phyloP scores from a whole-genome alignment of 2,888 invertebrate genomes.

The Drosophila limbata region DNA sequence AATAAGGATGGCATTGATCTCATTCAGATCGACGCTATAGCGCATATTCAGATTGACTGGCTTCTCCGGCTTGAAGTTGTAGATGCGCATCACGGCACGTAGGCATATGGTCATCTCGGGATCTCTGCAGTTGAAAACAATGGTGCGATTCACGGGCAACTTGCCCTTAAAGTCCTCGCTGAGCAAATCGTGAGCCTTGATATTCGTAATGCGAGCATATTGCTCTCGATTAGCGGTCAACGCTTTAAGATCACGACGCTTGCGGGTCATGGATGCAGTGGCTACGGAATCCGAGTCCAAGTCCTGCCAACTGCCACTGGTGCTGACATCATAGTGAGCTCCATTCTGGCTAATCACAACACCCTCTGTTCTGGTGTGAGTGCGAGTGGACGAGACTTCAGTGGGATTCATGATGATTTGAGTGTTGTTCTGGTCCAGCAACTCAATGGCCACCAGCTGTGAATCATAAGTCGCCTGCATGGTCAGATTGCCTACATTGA shows the following conservation, averaged over 20 bases:
- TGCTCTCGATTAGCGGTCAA: slow-evolving; percentile 79
- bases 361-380: slow-evolving; percentile 18
- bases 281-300: slow-evolving; percentile 64
- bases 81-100: slow-evolving; percentile 82
- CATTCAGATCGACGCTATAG: slow-evolving; percentile 83
- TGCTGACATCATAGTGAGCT: slow-evolving; percentile 60
- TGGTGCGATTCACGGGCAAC: slow-evolving; percentile 84
- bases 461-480: slow-evolving; percentile 83
- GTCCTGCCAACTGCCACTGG: slow-evolving; percentile 55
- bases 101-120: slow-evolving; percentile 81
- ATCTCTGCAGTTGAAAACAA: slow-evolving; percentile 84
- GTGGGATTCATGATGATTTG: slow-evolving; percentile 80
- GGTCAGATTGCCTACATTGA: slow-evolving; percentile 82
- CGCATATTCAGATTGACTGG: slow-evolving; percentile 81
- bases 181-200: slow-evolving; percentile 77
- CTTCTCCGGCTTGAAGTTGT: slow-evolving; percentile 82
- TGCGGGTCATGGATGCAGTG: slow-evolving; percentile 69
- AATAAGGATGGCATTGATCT: slow-evolving; percentile 84
- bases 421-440: slow-evolving; percentile 82
- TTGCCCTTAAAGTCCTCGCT: slow-evolving; percentile 82
- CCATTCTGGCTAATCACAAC: slow-evolving; percentile 50
- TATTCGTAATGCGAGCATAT: slow-evolving; percentile 80
- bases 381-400: slow-evolving; percentile 66
- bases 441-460: slow-evolving; percentile 77
- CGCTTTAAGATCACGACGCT: slow-evolving; percentile 74